These are phyloP conservation scores for Sinohyriopsis cumingii DNA, from an alignment of 2,888 invertebrate genomes.

Conservation along the genomic window DNA sequence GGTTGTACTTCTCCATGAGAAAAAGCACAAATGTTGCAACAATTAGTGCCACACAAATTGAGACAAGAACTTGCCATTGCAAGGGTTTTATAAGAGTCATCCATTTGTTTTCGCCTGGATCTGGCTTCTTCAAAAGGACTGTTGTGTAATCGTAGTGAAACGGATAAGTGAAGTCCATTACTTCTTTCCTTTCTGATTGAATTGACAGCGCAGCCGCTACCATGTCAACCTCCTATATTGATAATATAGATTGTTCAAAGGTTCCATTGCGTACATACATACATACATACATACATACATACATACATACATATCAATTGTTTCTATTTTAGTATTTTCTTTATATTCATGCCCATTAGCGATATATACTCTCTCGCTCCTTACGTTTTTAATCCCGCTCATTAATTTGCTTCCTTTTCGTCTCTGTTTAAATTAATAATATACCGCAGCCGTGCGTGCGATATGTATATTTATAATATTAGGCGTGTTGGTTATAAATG, in stretches of 20 bases:
- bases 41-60: constrained; percentile 24
- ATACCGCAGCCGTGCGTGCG: too few species aligned
- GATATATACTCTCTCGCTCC: too few species aligned
- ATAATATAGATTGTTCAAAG: neutral
- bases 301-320: too few species aligned
- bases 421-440: too few species aligned
- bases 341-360: too few species aligned
- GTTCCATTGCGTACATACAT: too few species aligned
- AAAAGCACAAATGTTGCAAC: constrained; percentile 23
- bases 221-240: constrained; percentile 85
- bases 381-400: too few species aligned
- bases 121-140: constrained; percentile 39
- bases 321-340: too few species aligned
- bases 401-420: too few species aligned
- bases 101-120: constrained; percentile 38
- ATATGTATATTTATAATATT: too few species aligned
- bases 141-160: constrained; percentile 69
- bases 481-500: too few species aligned
- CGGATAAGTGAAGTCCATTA: constrained; percentile 91
- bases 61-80: constrained; percentile 33
- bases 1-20: constrained; percentile 30
- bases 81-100: constrained; percentile 40
- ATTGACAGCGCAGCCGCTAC: constrained; percentile 87
- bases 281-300: too few species aligned
- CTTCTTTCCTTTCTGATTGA: constrained; percentile 91